These are phyloP conservation scores for Lampris incognitus DNA, from an alignment of 2,113 vertebrate genomes.

Conservation along the genomic window DNA sequence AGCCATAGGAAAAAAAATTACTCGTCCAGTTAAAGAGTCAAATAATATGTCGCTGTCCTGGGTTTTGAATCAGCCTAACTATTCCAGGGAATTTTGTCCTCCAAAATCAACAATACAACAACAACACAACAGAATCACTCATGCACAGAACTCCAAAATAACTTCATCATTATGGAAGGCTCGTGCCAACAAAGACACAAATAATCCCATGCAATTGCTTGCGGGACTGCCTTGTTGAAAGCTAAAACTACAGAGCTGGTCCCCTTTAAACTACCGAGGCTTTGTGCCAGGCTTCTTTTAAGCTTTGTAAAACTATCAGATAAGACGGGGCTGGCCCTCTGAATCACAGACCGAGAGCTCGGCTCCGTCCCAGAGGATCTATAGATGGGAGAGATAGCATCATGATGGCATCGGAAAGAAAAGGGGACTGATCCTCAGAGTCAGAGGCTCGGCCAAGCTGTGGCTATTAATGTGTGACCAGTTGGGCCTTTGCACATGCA, in stretches of 20 bases:
- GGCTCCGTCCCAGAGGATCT: constrained; percentile 58
- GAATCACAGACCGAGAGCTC: constrained; percentile 68
- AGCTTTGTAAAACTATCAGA: constrained; percentile 71
- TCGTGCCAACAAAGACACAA: background rate
- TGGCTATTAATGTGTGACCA: constrained; percentile 61
- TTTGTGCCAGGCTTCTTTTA: constrained; percentile 49
- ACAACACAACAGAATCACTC: constrained; percentile 25
- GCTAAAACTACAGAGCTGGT: constrained; percentile 41
- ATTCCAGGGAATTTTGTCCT: no score
- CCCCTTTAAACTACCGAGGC: constrained; percentile 64
- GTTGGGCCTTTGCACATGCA: constrained; percentile 43
- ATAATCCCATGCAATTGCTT: constrained; percentile 43
- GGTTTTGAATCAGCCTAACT: background rate
- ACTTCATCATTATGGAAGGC: constrained; percentile 56
- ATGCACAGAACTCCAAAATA: constrained; percentile 32
- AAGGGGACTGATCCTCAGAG: constrained; percentile 55
- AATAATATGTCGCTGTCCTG: background rate
- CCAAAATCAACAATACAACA: constrained; percentile 6
- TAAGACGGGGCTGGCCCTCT: constrained; percentile 61
- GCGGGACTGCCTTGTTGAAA: constrained; percentile 55
- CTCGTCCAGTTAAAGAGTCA: no score
- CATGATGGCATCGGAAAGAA: constrained; percentile 64
- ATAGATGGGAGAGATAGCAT: constrained; percentile 65
- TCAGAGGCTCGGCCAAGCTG: constrained; percentile 30
- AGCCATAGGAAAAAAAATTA: background rate